Percentiles rank a stretch among this genome's conserved stretches.
Evolutionary conservation across 2,797 vertebrate genomes (phyloP).

Genomic region (Cygnus olor): DNA sequence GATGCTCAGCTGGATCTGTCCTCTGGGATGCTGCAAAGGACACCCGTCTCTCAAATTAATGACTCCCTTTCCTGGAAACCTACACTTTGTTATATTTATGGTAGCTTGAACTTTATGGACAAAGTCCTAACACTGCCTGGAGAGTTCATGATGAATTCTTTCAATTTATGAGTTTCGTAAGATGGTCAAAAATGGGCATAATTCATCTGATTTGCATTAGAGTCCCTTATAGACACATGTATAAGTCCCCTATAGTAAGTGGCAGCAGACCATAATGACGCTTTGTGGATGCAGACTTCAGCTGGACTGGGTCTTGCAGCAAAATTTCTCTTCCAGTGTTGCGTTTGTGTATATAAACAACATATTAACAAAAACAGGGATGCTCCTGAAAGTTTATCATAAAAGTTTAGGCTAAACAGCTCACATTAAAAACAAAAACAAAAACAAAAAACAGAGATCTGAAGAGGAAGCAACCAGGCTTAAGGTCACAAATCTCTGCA

Average conservation of each 20-base stretch:
- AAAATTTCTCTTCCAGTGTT: background rate
- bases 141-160: background rate
- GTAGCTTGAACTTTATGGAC: slow-evolving; percentile 28
- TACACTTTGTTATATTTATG: slow-evolving; percentile 2
- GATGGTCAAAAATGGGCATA: background rate
- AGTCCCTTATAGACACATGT: background rate
- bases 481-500: background rate
- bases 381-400: background rate
- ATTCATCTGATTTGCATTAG: background rate
- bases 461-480: background rate
- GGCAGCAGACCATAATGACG: background rate
- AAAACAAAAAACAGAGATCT: background rate
- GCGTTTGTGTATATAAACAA: background rate
- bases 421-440: background rate
- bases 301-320: background rate
- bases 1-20: slow-evolving; percentile 27
- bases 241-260: background rate
- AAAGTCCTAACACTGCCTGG: background rate
- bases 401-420: background rate
- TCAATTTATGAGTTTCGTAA: background rate
- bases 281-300: background rate
- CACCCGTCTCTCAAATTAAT: slow-evolving; percentile 37
- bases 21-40: background rate
- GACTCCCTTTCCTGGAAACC: slow-evolving; percentile 26
- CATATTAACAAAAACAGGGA: background rate